Base-by-base conservation (phyloP, 2,113 vertebrate genomes). In the Chlamydotis undulata region DNA sequence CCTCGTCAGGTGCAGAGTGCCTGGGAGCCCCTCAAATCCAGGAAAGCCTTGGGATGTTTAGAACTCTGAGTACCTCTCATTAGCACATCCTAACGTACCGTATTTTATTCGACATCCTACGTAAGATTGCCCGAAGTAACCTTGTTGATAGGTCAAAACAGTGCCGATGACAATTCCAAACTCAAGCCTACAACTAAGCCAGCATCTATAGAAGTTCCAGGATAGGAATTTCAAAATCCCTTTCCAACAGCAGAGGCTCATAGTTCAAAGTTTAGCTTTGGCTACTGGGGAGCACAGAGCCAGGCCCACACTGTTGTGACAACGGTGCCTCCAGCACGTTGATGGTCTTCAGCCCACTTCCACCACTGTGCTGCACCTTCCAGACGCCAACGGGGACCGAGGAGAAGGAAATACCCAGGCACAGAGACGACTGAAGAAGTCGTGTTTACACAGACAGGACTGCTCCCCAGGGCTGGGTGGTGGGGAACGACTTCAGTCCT, bases 21-120 rank as follows among this genome's bases (percentile, higher is more conserved):
- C 24, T 33, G 47, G 33, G 33, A 79, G 59, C 43, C 77, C 81
- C 43, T 67, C 52, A 19, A 18, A 17, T 3, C n/a, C 63, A 68
- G 41, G 19, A 59, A n/a, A 91, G 13, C 25, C 67, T 3, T 12
- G 43, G 39, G 55, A 5, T 10, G 24, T n/a, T 65, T 7, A 33
- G 28, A 90, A 33, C 57, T 53, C 11, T 5, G 10, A 52, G 45
- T 2, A 55, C 5, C 57, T 52, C 65, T 49, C 33, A 2, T 31
- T 19, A 31, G 9, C 1, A 0, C 0, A 0, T 17, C 70, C 43
- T 25, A 39, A 64, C 0, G 0, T 4, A 19, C 16, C 26, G 3
- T 0, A 33, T 56, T 71, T 9, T 8, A 19, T 39, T 33, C 1
- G 1, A 47, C 31, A 55, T 11, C 39, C 12, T 56, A 24, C 31